Evolutionary conservation across 2,797 vertebrate species (phyloP).

Genomic region (Lophotriccus pileatus): DNA sequence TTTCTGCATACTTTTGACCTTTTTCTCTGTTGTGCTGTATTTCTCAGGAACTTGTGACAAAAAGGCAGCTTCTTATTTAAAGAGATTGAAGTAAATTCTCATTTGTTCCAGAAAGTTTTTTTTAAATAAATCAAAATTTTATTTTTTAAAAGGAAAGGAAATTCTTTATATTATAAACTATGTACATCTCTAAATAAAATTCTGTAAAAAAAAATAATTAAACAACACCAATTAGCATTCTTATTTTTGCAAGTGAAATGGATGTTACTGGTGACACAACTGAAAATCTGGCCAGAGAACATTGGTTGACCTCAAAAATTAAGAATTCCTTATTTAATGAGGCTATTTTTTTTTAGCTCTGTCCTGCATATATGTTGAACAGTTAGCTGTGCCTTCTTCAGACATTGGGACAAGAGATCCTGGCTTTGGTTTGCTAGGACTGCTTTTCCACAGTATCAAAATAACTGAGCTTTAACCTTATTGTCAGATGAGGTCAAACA

Average conservation of each 20-base stretch:
- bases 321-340: not conserved
- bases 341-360: not conserved
- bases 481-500: not conserved
- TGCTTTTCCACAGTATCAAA: not conserved
- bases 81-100: not conserved
- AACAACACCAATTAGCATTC: not conserved
- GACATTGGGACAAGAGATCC: not conserved
- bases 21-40: not conserved
- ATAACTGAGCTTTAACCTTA: not conserved
- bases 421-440: not conserved
- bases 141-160: not conserved
- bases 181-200: not conserved
- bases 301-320: not conserved
- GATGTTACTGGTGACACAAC: not conserved
- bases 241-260: not conserved
- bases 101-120: not conserved
- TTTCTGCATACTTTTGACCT: not conserved
- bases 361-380: not conserved
- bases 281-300: not conserved
- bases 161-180: not conserved
- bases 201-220: not conserved
- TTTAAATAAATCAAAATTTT: not conserved
- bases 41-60: not conserved
- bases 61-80: not conserved
- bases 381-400: not conserved